Conservation (phyloP, 2,113 vertebrate species). For the Anarhynchus alexandrinus region DNA sequence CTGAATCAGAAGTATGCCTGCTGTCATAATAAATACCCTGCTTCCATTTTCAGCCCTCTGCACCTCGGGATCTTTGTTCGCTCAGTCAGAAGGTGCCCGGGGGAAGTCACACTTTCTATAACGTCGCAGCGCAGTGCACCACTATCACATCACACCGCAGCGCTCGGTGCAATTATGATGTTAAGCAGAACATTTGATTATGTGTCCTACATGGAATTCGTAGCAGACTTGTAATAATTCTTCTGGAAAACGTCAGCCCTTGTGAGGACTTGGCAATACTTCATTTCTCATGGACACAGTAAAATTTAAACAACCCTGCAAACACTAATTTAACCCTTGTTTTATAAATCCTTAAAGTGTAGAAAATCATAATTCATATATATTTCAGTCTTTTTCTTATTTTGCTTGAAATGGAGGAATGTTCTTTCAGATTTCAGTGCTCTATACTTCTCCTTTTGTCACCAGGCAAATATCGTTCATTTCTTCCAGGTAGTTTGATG, state of each 20-base stretch:
- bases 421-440: background rate
- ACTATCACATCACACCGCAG: background rate
- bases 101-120: background rate
- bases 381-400: background rate
- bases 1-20: background rate
- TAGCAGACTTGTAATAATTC: background rate
- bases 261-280: background rate
- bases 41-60: background rate
- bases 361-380: background rate
- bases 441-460: background rate
- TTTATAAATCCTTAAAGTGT: background rate
- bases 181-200: constrained; percentile 25
- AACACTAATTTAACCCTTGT: background rate
- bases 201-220: background rate
- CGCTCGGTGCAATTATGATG: background rate
- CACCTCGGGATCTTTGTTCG: background rate
- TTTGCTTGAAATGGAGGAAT: background rate
- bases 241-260: constrained; percentile 1
- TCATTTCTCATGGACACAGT: background rate
- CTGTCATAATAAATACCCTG: background rate
- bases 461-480: background rate
- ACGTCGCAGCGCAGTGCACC: background rate
- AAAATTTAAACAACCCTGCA: background rate
- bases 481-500: background rate
- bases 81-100: background rate